Evolutionary conservation across 2,113 vertebrate species (phyloP).

Genomic region (Probosciger aterrimus): DNA sequence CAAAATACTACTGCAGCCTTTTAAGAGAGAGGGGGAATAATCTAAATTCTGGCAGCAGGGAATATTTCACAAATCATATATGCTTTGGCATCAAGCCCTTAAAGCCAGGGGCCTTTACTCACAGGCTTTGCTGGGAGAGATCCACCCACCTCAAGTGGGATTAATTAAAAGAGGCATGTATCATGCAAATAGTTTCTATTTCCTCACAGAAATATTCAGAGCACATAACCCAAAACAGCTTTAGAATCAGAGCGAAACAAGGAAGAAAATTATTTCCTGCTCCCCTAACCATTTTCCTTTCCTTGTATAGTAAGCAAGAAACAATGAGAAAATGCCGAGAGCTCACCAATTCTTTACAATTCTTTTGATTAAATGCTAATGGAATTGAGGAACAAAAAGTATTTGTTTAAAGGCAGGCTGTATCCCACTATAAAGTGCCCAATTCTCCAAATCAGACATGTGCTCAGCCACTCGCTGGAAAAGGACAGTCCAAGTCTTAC

Average conservation of each 20-base stretch:
- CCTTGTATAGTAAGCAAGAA: not conserved
- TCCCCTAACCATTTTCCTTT: constrained; percentile 17
- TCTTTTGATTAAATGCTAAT: not conserved
- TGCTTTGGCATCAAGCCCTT: constrained; percentile 27
- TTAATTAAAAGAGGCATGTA: constrained; percentile 65
- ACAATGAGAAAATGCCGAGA: not conserved
- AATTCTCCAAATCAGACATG: not conserved
- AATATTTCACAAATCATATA: constrained; percentile 52
- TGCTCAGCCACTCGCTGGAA: not conserved
- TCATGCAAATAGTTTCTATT: constrained; percentile 57
- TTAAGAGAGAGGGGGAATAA: not conserved
- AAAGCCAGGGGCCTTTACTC: constrained; percentile 46
- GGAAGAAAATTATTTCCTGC: constrained; percentile 51
- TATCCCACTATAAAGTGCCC: not conserved
- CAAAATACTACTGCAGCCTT: constrained; percentile 37
- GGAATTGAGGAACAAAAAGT: not conserved
- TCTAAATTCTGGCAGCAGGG: constrained; percentile 6
- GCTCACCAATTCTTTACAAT: not conserved
- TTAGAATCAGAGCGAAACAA: constrained; percentile 37
- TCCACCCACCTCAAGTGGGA: constrained; percentile 66
- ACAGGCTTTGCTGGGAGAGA: constrained; percentile 54
- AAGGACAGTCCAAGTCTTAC: not conserved
- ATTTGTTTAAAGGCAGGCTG: not conserved
- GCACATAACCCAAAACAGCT: constrained; percentile 59
- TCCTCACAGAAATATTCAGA: constrained; percentile 54